Percentiles rank a stretch among this genome's conserved stretches.
Evolutionary conservation across 2,888 invertebrate species (phyloP).

Genomic region (Cheilosia impressa): DNA sequence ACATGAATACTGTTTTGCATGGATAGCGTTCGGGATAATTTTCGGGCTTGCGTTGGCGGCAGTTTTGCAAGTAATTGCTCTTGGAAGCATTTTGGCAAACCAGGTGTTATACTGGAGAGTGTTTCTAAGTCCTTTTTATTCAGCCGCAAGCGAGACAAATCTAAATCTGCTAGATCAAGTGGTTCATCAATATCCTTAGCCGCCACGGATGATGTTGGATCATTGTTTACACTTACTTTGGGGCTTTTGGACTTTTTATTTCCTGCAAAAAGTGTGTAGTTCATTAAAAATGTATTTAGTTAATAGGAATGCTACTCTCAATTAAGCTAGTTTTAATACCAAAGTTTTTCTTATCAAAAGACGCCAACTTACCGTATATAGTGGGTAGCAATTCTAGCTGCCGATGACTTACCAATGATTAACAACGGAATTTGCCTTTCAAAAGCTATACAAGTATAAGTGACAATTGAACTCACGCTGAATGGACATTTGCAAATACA

Average conservation of each 20-base stretch:
- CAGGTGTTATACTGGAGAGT: constrained; percentile 88
- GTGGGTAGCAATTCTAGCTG: background rate
- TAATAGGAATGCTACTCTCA: constrained; percentile 1
- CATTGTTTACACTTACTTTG: constrained; percentile 57
- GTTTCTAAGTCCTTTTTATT: constrained; percentile 89
- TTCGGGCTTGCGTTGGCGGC: constrained; percentile 88
- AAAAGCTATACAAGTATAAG: too few species aligned
- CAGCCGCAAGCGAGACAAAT: constrained; percentile 88
- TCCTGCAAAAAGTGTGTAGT: constrained; percentile 65
- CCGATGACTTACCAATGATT: constrained; percentile 1
- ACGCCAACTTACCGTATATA: constrained; percentile 18
- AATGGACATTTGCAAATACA: too few species aligned
- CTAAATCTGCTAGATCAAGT: constrained; percentile 87
- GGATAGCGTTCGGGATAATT: constrained; percentile 87
- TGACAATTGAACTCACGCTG: too few species aligned
- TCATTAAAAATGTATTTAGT: constrained; percentile 14
- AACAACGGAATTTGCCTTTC: background rate
- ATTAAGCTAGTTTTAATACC: constrained; percentile 2
- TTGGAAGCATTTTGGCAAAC: constrained; percentile 89
- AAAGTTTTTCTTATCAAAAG: background rate
- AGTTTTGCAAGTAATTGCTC: constrained; percentile 88
- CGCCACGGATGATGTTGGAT: constrained; percentile 21
- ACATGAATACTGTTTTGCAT: constrained; percentile 80
- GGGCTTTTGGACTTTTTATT: constrained; percentile 69
- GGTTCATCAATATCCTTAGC: constrained; percentile 77